Percentiles rank a stretch among this genome's conserved stretches.
Evolutionary conservation across 1,140 invertebrate species (phyloP).

Genomic region (Tetramorium simillimum): DNA sequence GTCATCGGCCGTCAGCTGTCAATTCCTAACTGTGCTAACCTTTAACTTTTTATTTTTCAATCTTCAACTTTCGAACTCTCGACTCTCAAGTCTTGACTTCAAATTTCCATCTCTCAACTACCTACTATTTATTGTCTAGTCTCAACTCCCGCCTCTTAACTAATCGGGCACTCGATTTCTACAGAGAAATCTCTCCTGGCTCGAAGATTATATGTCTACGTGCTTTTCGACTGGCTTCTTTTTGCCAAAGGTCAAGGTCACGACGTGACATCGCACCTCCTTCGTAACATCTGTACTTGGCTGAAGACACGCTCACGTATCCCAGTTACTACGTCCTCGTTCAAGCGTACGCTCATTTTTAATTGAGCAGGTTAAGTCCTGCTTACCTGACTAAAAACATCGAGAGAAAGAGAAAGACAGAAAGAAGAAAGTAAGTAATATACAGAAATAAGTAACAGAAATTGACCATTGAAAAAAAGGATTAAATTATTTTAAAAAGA

Average conservation of each 20-base stretch:
- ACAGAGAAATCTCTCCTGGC: constrained; percentile 3
- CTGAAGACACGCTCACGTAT: constrained; percentile 20
- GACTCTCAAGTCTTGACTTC: neutral
- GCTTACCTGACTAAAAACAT: neutral
- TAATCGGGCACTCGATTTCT: constrained; percentile 18
- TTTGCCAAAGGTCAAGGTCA: constrained; percentile 59
- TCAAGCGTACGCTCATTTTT: neutral
- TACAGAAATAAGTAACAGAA: neutral
- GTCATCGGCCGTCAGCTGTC: neutral
- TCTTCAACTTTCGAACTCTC: constrained; percentile 10
- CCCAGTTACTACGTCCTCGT: constrained; percentile 49
- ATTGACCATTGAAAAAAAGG: neutral
- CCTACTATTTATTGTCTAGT: neutral
- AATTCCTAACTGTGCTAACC: constrained; percentile 1
- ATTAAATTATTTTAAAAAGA: neutral
- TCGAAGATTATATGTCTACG: neutral
- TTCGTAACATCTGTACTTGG: constrained; percentile 18
- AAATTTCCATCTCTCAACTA: neutral
- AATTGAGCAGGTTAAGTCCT: neutral
- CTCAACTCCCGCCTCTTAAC: neutral
- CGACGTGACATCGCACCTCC: constrained; percentile 29
- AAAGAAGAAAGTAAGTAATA: neutral
- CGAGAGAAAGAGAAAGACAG: neutral
- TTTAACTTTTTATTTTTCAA: constrained; percentile 15
- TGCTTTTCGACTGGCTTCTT: constrained; percentile 34